Conservation (phyloP, 2,113 vertebrate species). For the Diphyllodes magnificus region DNA sequence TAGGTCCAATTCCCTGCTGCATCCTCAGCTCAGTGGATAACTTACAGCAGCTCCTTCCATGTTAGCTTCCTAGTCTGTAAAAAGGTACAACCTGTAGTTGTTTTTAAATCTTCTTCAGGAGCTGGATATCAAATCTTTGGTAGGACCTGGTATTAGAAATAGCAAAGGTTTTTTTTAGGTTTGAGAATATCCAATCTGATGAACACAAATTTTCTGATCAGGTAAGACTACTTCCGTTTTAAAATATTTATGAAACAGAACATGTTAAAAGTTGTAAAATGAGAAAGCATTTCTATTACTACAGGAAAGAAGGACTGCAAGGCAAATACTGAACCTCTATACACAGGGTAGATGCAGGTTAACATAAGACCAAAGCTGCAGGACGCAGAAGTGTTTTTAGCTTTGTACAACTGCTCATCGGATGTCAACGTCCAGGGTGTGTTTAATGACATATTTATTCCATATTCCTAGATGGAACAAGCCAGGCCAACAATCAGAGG, state of each 20-base stretch:
- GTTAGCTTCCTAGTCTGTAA: background rate
- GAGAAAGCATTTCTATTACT: background rate
- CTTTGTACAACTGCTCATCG: background rate
- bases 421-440: background rate
- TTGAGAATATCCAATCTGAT: background rate
- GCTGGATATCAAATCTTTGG: background rate
- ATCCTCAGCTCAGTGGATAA: background rate
- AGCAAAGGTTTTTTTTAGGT: background rate
- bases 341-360: background rate
- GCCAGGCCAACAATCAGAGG: background rate
- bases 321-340: background rate
- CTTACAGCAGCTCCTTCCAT: background rate
- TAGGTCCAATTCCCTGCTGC: background rate
- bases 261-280: background rate
- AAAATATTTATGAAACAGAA: background rate
- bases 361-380: background rate
- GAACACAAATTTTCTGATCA: background rate
- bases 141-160: background rate
- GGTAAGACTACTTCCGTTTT: background rate
- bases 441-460: background rate
- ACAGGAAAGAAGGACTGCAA: background rate
- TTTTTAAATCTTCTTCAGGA: background rate
- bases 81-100: background rate
- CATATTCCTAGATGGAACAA: constrained; percentile 26
- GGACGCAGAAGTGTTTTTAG: background rate